A percentile compares a stretch with the other conserved stretches of the same genome.
Conservation (phyloP, 2,888 invertebrate species). For the Drosophila pseudotakahashii region DNA sequence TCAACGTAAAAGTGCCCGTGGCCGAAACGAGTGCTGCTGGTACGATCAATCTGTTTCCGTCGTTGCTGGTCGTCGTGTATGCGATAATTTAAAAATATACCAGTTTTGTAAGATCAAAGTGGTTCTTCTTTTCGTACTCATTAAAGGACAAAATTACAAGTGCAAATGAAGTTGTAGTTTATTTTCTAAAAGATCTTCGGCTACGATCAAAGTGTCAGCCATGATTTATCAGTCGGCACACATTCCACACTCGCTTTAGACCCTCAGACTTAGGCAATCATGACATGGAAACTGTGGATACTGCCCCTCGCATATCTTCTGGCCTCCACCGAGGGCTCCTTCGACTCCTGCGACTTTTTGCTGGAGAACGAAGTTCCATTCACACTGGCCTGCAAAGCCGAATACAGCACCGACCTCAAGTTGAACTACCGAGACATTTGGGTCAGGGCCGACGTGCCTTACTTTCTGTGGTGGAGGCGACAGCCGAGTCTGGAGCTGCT, state of each 20-base stretch:
- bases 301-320: background rate
- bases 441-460: conserved; percentile 2
- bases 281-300: conserved; percentile 19
- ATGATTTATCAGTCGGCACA: background rate
- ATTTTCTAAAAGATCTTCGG: too few relatives aligned
- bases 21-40: background rate
- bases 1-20: background rate
- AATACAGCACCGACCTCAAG: conserved; percentile 8
- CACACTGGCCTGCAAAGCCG: background rate
- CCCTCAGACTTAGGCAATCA: conserved; percentile 10
- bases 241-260: background rate
- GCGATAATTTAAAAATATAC: background rate
- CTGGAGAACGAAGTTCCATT: conserved; percentile 8
- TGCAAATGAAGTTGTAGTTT: background rate
- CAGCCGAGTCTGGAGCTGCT: background rate
- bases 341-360: conserved; percentile 20
- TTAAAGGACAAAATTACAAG: background rate
- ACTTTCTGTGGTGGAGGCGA: conserved; percentile 19
- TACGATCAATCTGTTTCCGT: too few relatives aligned
- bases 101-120: background rate
- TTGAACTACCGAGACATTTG: conserved; percentile 23
- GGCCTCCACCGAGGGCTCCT: background rate
- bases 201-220: background rate
- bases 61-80: background rate
- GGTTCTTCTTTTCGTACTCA: background rate